These are phyloP conservation scores for Quadriops clusia DNA, from an alignment of 2,888 invertebrate genomes.

Conservation along the genomic window DNA sequence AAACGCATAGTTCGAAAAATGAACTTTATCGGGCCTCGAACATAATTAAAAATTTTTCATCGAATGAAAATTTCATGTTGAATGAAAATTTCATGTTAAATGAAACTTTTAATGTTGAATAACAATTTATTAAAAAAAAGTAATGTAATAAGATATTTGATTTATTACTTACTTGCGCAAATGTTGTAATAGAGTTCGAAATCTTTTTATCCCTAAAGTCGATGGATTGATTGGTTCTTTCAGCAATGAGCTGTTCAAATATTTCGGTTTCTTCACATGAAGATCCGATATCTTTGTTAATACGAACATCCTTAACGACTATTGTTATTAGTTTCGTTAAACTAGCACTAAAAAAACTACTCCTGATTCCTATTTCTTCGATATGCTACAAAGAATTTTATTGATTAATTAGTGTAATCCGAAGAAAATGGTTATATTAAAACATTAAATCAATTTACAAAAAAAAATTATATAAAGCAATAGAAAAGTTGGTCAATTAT, in stretches of 20 bases:
- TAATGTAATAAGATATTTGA: no score
- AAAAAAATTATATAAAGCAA: no score
- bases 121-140: no score
- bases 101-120: no score
- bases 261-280: constrained; percentile 13
- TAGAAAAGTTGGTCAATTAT: no score
- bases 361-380: constrained; percentile 72
- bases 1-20: no score
- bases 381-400: constrained; percentile 76
- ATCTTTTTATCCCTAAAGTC: constrained; percentile 67
- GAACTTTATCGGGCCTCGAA: no score
- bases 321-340: constrained; percentile 75
- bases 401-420: no score
- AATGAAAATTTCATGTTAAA: no score
- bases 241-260: constrained; percentile 29
- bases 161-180: constrained; percentile 56
- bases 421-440: no score
- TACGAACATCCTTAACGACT: constrained; percentile 66
- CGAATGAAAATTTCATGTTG: no score
- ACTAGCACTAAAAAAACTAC: constrained; percentile 80
- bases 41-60: no score
- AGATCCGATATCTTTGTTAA: constrained; percentile 58
- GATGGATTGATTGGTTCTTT: constrained; percentile 32
- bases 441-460: constrained; percentile 7
- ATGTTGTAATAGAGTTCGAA: constrained; percentile 67